These are phyloP conservation scores for Julus scandinavius DNA, from an alignment of 2,888 invertebrate species.

Conservation along the genomic window DNA sequence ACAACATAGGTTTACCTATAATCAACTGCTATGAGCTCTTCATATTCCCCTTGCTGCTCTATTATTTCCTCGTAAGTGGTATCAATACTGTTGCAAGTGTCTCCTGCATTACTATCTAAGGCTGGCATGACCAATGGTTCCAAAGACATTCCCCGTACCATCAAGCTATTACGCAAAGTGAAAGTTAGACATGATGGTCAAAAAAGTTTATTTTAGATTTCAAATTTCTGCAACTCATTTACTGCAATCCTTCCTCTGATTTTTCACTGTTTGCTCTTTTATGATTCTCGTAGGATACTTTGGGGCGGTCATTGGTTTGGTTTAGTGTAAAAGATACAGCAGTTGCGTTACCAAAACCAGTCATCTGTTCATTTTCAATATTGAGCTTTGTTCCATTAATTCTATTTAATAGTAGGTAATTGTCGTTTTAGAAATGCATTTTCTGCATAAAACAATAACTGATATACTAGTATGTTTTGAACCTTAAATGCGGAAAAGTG, in stretches of 20 bases:
- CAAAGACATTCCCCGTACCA: constrained; percentile 41
- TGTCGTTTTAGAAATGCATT: neutral
- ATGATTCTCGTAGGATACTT: neutral
- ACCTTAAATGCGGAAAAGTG: constrained; percentile 47
- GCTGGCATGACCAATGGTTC: neutral
- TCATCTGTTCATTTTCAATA: constrained; percentile 15
- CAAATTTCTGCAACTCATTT: neutral
- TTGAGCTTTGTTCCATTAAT: constrained; percentile 16
- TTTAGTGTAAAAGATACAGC: neutral
- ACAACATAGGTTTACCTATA: neutral
- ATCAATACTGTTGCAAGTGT: neutral
- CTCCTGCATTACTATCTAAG: neutral
- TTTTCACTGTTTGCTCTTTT: neutral
- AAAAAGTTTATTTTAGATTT: neutral
- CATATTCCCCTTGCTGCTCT: constrained; percentile 50
- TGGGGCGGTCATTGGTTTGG: neutral
- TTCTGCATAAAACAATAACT: neutral
- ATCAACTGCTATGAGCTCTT: constrained; percentile 47
- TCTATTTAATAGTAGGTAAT: neutral
- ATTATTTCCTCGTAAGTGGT: constrained; percentile 44
- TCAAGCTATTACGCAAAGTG: neutral
- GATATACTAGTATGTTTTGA: no score
- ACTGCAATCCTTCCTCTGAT: neutral
- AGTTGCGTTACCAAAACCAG: neutral
- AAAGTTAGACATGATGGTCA: neutral